Conservation (phyloP, 2,113 vertebrate genomes). For the Galbula dea region DNA sequence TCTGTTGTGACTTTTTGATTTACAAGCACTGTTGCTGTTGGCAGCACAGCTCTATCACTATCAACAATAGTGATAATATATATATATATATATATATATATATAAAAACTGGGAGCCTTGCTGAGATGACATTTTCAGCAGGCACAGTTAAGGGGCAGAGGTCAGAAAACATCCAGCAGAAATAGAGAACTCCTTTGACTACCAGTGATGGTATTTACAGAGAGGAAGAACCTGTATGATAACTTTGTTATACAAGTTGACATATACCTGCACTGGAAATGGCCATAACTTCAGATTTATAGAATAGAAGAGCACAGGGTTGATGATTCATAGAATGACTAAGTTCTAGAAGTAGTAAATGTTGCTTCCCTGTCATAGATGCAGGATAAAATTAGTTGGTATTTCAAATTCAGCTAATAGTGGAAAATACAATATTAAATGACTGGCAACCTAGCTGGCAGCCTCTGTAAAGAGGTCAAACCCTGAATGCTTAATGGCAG, state of each 20-base stretch:
- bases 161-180: neutral
- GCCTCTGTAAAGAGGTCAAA: neutral
- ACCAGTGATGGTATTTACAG: neutral
- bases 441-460: neutral
- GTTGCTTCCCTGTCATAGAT: neutral
- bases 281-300: neutral
- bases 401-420: neutral
- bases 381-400: neutral
- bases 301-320: neutral
- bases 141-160: neutral
- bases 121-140: neutral
- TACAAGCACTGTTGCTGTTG: neutral
- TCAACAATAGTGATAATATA: neutral
- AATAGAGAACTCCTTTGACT: neutral
- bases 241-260: neutral
- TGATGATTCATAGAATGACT: constrained; percentile 3
- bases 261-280: neutral
- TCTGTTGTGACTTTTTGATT: neutral
- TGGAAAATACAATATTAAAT: neutral
- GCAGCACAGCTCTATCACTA: neutral
- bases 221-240: neutral
- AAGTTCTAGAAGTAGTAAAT: neutral
- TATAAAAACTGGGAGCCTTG: neutral
- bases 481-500: neutral
- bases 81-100: no score